Evolutionary conservation across 1,140 invertebrate genomes (phyloP).

Genomic region (Leptinotarsa texana): DNA sequence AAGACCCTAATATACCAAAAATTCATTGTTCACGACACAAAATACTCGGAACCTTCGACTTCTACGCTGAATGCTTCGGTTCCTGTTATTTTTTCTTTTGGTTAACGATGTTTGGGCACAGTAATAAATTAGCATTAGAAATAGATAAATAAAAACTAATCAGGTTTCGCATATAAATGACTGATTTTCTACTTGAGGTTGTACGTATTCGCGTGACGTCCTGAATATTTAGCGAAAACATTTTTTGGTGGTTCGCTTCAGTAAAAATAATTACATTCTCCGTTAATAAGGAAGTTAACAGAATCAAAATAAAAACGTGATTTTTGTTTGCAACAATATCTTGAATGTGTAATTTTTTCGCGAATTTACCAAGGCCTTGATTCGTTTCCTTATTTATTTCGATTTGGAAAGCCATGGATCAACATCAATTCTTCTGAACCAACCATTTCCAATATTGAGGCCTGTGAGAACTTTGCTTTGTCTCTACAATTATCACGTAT

Average conservation of each 20-base stretch:
- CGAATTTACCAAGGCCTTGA: no score
- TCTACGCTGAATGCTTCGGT: not conserved
- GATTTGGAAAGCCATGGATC: no score
- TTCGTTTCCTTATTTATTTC: no score
- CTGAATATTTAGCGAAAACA: not conserved
- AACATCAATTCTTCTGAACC: no score
- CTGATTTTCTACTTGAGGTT: conserved; percentile 3
- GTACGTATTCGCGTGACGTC: not conserved
- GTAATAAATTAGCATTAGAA: not conserved
- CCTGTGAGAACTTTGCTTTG: no score
- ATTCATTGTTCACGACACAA: no score
- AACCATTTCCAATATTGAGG: no score
- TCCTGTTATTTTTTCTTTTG: not conserved
- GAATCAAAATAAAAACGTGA: no score
- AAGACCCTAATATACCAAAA: no score
- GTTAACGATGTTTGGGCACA: not conserved
- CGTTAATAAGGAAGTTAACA: not conserved
- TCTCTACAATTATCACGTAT: no score
- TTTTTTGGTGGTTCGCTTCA: not conserved
- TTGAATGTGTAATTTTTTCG: no score
- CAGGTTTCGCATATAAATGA: conserved; percentile 6
- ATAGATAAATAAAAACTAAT: not conserved
- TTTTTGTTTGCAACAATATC: no score
- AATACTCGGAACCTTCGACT: not conserved
- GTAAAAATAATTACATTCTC: not conserved